Conservation (phyloP, 2,888 invertebrate genomes). For the Heliconius aoede region DNA sequence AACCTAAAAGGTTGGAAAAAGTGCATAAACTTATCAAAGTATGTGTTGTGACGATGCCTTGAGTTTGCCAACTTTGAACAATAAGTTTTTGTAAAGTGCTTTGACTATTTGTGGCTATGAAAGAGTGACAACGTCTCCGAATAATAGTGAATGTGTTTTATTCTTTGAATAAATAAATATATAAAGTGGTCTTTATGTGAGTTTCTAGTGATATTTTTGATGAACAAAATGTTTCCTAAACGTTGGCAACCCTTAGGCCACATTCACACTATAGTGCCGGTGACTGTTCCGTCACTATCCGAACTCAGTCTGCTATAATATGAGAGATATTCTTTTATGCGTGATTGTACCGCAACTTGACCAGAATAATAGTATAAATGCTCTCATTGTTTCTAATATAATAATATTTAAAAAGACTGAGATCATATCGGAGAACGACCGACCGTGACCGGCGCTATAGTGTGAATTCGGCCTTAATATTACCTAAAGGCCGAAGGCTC, state of each 20-base stretch:
- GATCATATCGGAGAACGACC: background rate
- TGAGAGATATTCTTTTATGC: background rate
- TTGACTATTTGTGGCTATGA: background rate
- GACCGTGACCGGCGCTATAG: background rate
- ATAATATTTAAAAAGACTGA: background rate
- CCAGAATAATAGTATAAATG: too few species aligned
- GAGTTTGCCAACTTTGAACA: constrained; percentile 22
- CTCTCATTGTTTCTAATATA: background rate
- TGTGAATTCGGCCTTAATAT: background rate
- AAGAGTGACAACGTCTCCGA: background rate
- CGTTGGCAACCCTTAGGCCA: constrained; percentile 8
- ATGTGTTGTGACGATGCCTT: constrained; percentile 60
- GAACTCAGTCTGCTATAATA: background rate
- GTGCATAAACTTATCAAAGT: constrained; percentile 62
- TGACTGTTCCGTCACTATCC: background rate
- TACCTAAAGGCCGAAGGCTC: too few species aligned
- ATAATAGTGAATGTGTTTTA: constrained; percentile 8
- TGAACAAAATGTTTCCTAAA: constrained; percentile 13
- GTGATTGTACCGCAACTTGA: background rate
- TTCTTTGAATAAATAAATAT: constrained; percentile 3
- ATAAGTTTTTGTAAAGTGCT: background rate
- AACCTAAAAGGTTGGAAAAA: constrained; percentile 63
- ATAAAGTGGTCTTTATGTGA: constrained; percentile 14
- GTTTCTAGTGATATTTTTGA: constrained; percentile 21
- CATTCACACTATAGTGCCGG: background rate